Percentiles rank a stretch among this genome's conserved stretches.
phyloP scores from a whole-genome alignment of 2,888 invertebrate genomes.

The Acleris literana region DNA sequence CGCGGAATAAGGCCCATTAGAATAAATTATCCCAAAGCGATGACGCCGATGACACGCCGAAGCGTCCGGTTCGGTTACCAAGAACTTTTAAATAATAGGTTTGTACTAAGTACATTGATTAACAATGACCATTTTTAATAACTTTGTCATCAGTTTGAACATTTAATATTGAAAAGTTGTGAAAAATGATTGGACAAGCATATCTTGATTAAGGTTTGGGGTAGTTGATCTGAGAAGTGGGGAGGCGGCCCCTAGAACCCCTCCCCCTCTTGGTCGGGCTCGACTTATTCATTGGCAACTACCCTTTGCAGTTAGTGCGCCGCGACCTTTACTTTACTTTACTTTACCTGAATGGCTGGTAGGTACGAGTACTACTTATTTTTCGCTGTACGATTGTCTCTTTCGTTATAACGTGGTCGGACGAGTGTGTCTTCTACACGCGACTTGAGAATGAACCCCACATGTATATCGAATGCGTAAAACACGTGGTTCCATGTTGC shows the following conservation, averaged over 20 bases:
- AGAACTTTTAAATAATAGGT: background rate
- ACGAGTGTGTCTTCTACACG: too few relatives aligned
- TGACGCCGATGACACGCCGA: slow-evolving; percentile 58
- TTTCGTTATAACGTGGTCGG: too few relatives aligned
- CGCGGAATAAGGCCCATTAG: slow-evolving; percentile 56
- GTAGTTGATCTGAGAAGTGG: slow-evolving; percentile 75
- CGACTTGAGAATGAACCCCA: slow-evolving; percentile 46
- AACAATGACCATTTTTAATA: too few relatives aligned
- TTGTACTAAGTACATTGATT: too few relatives aligned
- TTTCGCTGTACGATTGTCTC: too few relatives aligned
- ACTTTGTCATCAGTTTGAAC: slow-evolving; percentile 18
- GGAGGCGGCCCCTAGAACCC: slow-evolving; percentile 44
- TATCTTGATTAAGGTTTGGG: slow-evolving; percentile 75
- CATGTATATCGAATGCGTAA: slow-evolving; percentile 57
- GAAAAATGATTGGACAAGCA: slow-evolving; percentile 57
- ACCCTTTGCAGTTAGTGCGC: slow-evolving; percentile 61
- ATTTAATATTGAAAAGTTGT: slow-evolving; percentile 63
- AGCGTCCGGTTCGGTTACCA: slow-evolving; percentile 47
- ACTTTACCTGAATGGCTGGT: slow-evolving; percentile 57
- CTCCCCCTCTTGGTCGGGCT: slow-evolving; percentile 53
- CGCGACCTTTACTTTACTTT: slow-evolving; percentile 61
- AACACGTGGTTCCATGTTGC: slow-evolving; percentile 24
- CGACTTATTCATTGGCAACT: slow-evolving; percentile 66
- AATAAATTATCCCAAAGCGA: slow-evolving; percentile 59
- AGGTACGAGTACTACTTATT: too few relatives aligned